phyloP scores from a whole-genome alignment of 1,140 invertebrate genomes.

The Hetaerina americana region DNA sequence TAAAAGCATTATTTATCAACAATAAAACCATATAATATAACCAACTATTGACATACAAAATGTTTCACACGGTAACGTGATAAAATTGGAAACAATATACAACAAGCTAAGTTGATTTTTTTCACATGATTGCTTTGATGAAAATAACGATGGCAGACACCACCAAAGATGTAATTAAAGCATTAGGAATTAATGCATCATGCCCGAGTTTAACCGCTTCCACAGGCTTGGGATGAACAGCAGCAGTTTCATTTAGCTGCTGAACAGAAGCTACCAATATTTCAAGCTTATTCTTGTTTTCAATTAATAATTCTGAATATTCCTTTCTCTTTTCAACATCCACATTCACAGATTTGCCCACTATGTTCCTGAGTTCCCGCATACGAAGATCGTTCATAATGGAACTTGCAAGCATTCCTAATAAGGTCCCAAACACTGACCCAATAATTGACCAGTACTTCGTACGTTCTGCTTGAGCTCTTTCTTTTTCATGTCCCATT shows the following conservation, averaged over 20 bases:
- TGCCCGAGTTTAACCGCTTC: too few relatives aligned
- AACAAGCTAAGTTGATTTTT: too few relatives aligned
- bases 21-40: too few relatives aligned
- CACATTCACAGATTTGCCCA: conserved; percentile 27
- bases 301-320: not conserved
- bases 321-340: not conserved
- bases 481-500: conserved; percentile 57
- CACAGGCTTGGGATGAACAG: too few relatives aligned
- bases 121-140: too few relatives aligned
- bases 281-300: not conserved
- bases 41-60: too few relatives aligned
- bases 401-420: conserved; percentile 51
- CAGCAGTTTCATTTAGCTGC: not conserved
- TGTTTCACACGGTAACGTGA: too few relatives aligned
- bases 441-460: conserved; percentile 68
- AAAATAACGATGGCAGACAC: too few relatives aligned
- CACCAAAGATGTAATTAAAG: too few relatives aligned
- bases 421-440: conserved; percentile 49
- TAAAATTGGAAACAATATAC: too few relatives aligned
- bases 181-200: too few relatives aligned
- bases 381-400: conserved; percentile 51
- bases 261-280: not conserved
- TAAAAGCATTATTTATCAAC: too few relatives aligned
- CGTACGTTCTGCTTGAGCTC: conserved; percentile 55
- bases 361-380: conserved; percentile 45